Conservation (phyloP, 1,140 invertebrate genomes). For the Drosophila triauraria region DNA sequence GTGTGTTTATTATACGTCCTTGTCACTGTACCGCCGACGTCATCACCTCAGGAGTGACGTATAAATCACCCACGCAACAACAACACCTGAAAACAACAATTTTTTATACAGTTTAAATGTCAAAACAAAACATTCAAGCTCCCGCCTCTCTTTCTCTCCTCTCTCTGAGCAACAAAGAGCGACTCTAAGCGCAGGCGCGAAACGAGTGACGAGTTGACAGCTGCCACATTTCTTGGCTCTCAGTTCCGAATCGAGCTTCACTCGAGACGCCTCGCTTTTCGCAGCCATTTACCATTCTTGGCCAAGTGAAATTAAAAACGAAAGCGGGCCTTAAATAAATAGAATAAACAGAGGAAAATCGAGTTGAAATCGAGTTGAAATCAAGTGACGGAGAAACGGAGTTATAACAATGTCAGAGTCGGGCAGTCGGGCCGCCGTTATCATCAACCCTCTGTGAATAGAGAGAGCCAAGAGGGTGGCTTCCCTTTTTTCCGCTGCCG, state of each 20-base stretch:
- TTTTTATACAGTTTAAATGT: slow-evolving; percentile 39
- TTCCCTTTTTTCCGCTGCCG: slow-evolving; percentile 42
- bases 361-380: not conserved
- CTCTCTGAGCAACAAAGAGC: not conserved
- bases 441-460: slow-evolving; percentile 31
- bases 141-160: slow-evolving; percentile 1
- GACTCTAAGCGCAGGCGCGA: slow-evolving; percentile 22
- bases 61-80: slow-evolving; percentile 40
- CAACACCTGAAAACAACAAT: slow-evolving; percentile 18
- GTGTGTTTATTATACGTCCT: slow-evolving; percentile 12
- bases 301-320: slow-evolving; percentile 43
- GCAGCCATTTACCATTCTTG: slow-evolving; percentile 23
- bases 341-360: slow-evolving; percentile 13
- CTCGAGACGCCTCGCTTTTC: slow-evolving; percentile 53
- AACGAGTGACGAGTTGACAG: slow-evolving; percentile 30
- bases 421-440: not conserved
- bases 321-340: slow-evolving; percentile 27
- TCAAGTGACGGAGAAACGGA: not conserved
- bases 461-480: slow-evolving; percentile 35
- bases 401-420: not conserved
- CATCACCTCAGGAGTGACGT: slow-evolving; percentile 36
- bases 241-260: slow-evolving; percentile 62
- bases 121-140: slow-evolving; percentile 61
- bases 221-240: slow-evolving; percentile 41
- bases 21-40: slow-evolving; percentile 22